These are phyloP conservation scores for Entosphenus tridentatus DNA, from an alignment of 2,113 vertebrate genomes.

Conservation along the genomic window DNA sequence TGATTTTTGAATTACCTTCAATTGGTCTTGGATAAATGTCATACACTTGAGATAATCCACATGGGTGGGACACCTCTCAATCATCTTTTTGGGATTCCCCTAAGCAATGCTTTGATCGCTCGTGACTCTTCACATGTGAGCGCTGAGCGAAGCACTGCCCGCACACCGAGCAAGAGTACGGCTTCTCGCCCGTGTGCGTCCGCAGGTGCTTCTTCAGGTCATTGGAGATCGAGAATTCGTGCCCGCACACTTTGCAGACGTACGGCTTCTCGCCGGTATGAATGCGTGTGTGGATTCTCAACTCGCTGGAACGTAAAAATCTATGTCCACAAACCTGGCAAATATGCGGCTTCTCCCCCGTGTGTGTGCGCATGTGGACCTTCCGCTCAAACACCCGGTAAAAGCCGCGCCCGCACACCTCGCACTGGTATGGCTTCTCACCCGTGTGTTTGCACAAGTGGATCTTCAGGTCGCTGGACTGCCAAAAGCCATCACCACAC, in stretches of 20 bases:
- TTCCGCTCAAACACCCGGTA: constrained; percentile 93
- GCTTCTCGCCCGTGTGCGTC: constrained; percentile 1
- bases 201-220: neutral
- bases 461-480: neutral
- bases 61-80: too few species aligned
- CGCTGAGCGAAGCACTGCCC: neutral
- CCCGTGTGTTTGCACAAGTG: constrained; percentile 1
- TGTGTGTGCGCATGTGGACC: constrained; percentile 95
- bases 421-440: neutral
- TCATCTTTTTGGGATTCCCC: too few species aligned
- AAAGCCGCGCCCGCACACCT: constrained; percentile 3
- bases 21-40: too few species aligned
- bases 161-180: constrained; percentile 1
- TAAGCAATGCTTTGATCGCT: too few species aligned
- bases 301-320: too few species aligned
- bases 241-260: neutral
- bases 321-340: constrained; percentile 60
- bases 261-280: neutral
- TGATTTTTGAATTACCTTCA: too few species aligned
- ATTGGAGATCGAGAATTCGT: neutral
- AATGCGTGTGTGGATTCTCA: neutral
- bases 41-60: too few species aligned
- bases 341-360: constrained; percentile 90
- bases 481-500: neutral
- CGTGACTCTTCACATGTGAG: too few species aligned